These are phyloP conservation scores for Beris morrisii DNA, from an alignment of 2,888 invertebrate genomes.

Conservation along the genomic window DNA sequence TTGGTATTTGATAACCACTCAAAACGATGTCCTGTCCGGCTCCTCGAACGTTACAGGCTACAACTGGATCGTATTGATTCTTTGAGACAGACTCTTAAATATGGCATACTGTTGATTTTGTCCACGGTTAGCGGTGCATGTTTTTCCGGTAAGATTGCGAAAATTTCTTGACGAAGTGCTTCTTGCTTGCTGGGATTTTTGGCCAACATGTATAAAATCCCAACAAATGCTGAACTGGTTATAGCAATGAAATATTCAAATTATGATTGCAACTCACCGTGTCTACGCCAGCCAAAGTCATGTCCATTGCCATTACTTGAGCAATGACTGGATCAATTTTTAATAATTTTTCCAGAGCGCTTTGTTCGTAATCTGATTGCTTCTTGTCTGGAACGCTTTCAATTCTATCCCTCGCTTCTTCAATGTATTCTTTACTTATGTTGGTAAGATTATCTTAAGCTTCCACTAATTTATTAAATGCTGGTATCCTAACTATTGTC, in stretches of 20 bases:
- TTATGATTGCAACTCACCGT: constrained; percentile 58
- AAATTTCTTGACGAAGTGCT: constrained; percentile 55
- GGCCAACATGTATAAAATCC: constrained; percentile 61
- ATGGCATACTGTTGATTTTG: constrained; percentile 49
- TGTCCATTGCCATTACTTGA: constrained; percentile 65
- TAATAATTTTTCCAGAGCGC: constrained; percentile 63
- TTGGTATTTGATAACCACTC: constrained; percentile 56
- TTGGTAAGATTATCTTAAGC: constrained; percentile 17
- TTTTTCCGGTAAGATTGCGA: constrained; percentile 46
- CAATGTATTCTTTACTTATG: constrained; percentile 43
- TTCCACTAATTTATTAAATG: constrained; percentile 21
- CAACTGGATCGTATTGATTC: constrained; percentile 61
- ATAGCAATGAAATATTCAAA: background rate
- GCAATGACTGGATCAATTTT: constrained; percentile 62
- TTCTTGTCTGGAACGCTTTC: constrained; percentile 45
- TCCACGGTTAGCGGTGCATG: constrained; percentile 38
- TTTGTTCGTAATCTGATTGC: constrained; percentile 54
- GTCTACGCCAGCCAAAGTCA: constrained; percentile 68
- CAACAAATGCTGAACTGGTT: constrained; percentile 56
- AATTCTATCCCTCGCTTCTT: constrained; percentile 46
- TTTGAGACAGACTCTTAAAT: constrained; percentile 66
- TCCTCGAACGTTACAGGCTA: constrained; percentile 55
- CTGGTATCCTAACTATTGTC: constrained; percentile 43
- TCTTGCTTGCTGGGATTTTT: constrained; percentile 60
- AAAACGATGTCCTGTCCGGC: constrained; percentile 57